Evolutionary conservation across 2,797 vertebrate genomes (phyloP), one percentile per base, ranked within the genome.

Genomic region (Tiaroga cobitis): DNA sequence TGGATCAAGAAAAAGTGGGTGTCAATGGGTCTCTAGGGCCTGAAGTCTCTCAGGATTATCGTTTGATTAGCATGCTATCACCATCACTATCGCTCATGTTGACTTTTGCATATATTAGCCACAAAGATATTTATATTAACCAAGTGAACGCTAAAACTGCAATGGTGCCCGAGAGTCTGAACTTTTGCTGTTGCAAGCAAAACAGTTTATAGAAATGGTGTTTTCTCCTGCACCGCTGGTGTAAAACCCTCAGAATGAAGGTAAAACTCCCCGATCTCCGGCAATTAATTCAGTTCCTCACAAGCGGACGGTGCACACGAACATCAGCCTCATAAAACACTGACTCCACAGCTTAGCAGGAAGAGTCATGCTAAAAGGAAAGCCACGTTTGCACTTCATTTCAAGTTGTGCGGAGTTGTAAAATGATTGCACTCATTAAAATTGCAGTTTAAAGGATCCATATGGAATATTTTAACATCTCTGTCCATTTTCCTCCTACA

Each of bases 191-290:
- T 19, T 37, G 63, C 70, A 3, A 46, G 79, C 65, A 13, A 80
- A 72, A 41, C 32, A 7, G 15, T 21, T 29, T 61, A 51, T 54
- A 43, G 39, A 72, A 24, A 75, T 24, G 49, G 46, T 68, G 65
- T 83, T 46, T 59, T 26, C 37, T 37, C 49, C 7, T 26, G 54
- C 67, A 59, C 32, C 26, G 56, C 76, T 80, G 69, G 32, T 51
- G 51, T 73, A 65, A 83, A 83, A 51, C 8, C 26, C 51, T 77
- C 21, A 1, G 37, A 43, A 61, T 78, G 56, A 34, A 83, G 70
- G 81, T 75, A 29, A 83, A 69, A 68, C 41, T 72, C 63, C 75
- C 76, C 11, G 69, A 84, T 67, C 19, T 86, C 85, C 61, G 5
- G 81, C 72, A 65, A 67, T 83, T 75, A 26, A 83, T 75, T 75